phyloP scores from a whole-genome alignment of 2,797 vertebrate genomes.

The Paramormyrops hopkinsi region DNA sequence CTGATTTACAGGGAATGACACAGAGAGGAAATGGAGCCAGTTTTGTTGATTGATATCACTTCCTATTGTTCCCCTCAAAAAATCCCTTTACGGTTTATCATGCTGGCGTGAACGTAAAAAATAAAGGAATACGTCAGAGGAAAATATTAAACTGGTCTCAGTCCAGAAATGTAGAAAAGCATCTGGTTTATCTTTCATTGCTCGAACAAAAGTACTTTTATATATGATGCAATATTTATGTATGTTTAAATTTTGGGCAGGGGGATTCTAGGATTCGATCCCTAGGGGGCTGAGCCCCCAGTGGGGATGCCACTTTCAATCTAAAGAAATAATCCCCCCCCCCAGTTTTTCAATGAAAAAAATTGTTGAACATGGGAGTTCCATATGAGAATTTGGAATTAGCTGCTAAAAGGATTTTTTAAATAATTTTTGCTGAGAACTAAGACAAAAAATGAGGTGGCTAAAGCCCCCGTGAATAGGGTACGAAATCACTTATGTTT shows the following conservation, averaged over 20 bases:
- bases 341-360: not conserved
- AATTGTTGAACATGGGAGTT: not conserved
- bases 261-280: not conserved
- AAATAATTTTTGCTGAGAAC: not conserved
- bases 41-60: not conserved
- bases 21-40: not conserved
- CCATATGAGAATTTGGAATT: not conserved
- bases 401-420: not conserved
- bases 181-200: not conserved
- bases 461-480: not conserved
- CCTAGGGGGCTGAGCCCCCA: not conserved
- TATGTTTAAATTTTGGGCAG: not conserved
- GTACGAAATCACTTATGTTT: not conserved
- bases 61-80: not conserved
- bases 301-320: not conserved
- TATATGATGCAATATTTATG: not conserved
- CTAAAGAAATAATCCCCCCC: not conserved
- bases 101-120: not conserved
- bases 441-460: not conserved
- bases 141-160: not conserved
- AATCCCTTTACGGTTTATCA: not conserved
- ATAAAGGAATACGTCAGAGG: not conserved
- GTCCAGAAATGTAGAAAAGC: not conserved
- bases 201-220: not conserved
- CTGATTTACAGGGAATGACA: not conserved